Evolutionary conservation across 2,113 vertebrate species (phyloP).

Genomic region (Pygoscelis antarcticus): DNA sequence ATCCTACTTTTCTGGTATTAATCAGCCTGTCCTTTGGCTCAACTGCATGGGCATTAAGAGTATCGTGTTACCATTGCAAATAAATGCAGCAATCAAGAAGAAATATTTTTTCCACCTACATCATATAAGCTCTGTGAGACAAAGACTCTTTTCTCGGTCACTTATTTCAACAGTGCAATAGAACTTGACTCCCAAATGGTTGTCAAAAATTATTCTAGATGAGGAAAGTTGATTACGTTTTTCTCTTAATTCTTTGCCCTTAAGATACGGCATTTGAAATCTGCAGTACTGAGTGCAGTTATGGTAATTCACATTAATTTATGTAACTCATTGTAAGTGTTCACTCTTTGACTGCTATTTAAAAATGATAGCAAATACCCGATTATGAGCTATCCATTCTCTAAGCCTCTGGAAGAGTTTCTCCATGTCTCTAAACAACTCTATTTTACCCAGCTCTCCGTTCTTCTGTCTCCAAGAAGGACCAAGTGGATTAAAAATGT

Average conservation of each 20-base stretch:
- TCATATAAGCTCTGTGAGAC: not conserved
- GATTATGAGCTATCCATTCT: not conserved
- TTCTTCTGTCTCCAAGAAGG: not conserved
- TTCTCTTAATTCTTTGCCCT: not conserved
- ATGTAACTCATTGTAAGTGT: not conserved
- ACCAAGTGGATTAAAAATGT: not conserved
- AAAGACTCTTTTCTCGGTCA: not conserved
- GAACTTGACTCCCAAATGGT: not conserved
- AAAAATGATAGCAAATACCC: not conserved
- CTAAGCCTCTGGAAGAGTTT: not conserved
- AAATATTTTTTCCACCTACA: not conserved
- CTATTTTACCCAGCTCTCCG: not conserved
- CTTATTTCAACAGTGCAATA: not conserved
- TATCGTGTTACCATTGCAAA: not conserved
- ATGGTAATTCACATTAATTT: not conserved
- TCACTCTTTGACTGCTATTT: not conserved
- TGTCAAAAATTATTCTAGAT: not conserved
- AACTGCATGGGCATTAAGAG: not conserved
- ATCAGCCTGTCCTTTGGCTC: conserved; percentile 18
- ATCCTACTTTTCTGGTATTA: not conserved
- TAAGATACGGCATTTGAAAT: not conserved
- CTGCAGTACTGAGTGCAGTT: not conserved
- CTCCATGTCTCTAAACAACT: not conserved
- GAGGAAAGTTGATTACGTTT: not conserved
- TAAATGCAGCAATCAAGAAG: not conserved